Base-by-base conservation (phyloP, 2,797 vertebrate species). In the Falco peregrinus region DNA sequence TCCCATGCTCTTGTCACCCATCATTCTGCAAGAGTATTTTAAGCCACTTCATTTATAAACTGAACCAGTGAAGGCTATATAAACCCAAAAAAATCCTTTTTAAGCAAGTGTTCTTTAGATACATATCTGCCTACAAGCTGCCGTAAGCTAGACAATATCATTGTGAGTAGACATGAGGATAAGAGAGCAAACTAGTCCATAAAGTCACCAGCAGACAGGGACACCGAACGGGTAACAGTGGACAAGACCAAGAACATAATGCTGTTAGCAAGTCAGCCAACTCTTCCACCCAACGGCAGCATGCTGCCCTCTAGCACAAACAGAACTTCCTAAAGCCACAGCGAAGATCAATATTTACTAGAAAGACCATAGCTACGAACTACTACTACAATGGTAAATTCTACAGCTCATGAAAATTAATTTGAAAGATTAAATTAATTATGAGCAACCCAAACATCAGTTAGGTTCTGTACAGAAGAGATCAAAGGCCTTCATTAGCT, bases 351-450 rank as follows among this genome's bases (percentile, higher is more conserved):
- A 51, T 0, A 3, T 8, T 20, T 64, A 69, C 50, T 0, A 61
- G 19, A 78, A 90, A 68, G 41, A 37, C 51, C n/a, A 64, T 31
- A 87, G 50, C 54, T 57, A 68, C 13, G 22, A 90, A 93, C 60
- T 61, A 53, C 29, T 41, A 50, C 81, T 85, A 77, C 24, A 33
- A 29, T 33, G 31, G 21, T 45, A 65, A 92, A 82, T 68, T 47
- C 26, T 59, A 77, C 87, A 57, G 88, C 86, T 94, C 1, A 0
- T 35, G 59, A 68, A 88, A 95, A 96, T 90, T 88, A 88, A 94
- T 84, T 84, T 65, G 61, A 95, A 93, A 43, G 75, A 89, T 75
- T 37, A 96, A 93, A 95, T 96, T 92, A 95, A 95, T 94, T 92
- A 96, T 4, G 17, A 94, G 78, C 71, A 94, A 93, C 50, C 45